These are phyloP conservation scores for Linepithema humile DNA, from an alignment of 1,140 invertebrate species.

Conservation along the genomic window DNA sequence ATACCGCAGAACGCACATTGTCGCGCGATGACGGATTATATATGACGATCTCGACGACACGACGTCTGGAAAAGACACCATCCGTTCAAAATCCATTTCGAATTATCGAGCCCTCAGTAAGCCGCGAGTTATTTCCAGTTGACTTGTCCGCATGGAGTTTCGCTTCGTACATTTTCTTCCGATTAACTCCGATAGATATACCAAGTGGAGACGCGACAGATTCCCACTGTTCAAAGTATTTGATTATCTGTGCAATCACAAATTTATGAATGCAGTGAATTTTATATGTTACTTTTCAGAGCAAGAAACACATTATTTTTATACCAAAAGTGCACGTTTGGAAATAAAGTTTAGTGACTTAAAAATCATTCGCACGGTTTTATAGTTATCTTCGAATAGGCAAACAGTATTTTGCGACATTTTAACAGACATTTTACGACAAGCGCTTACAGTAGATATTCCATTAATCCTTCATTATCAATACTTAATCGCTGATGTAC, in stretches of 20 bases:
- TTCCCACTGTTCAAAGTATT: not conserved
- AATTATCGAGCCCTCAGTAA: conserved; percentile 8
- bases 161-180: conserved; percentile 10
- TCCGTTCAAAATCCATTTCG: conserved; percentile 37
- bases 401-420: not conserved
- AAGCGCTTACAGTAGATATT: conserved; percentile 9
- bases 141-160: not conserved
- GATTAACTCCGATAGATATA: conserved; percentile 27
- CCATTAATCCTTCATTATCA: not conserved
- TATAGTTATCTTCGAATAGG: not conserved
- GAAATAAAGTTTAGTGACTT: not conserved
- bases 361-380: not conserved
- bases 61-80: conserved; percentile 22
- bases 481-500: conserved; percentile 4
- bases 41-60: conserved; percentile 3
- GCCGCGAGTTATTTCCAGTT: conserved; percentile 22
- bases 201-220: not conserved
- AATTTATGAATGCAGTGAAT: not conserved
- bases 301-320: not conserved
- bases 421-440: not conserved
- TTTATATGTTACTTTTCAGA: not conserved
- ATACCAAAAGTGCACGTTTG: not conserved
- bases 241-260: not conserved
- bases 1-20: not conserved
- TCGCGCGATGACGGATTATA: conserved; percentile 10